Conservation (phyloP, 2,888 invertebrate species). For the Theretra japonica region DNA sequence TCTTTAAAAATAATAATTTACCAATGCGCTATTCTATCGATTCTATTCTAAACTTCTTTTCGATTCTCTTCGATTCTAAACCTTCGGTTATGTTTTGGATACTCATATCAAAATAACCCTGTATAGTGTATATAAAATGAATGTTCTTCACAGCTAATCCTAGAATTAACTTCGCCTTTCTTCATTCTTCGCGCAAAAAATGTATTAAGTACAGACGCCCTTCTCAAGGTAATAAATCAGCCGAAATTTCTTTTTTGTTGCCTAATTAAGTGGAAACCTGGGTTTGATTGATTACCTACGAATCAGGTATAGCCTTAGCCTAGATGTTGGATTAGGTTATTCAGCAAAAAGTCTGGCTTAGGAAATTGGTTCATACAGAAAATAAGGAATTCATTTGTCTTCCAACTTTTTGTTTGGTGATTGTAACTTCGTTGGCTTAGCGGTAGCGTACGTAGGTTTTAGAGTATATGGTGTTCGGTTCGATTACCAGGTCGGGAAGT, state of each 20-base stretch:
- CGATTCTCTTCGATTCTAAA: too few species aligned
- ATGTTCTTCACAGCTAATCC: neutral
- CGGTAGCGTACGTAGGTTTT: too few species aligned
- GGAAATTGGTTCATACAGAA: constrained; percentile 2
- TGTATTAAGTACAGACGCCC: neutral
- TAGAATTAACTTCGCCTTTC: neutral
- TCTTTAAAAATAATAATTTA: too few species aligned
- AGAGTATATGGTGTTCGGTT: too few species aligned
- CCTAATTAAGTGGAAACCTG: constrained; percentile 23
- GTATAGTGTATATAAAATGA: too few species aligned
- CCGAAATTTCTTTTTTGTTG: constrained; percentile 5
- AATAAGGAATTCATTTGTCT: neutral
- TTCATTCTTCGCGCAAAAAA: neutral
- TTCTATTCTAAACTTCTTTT: too few species aligned
- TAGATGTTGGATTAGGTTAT: neutral
- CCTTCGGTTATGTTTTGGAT: too few species aligned
- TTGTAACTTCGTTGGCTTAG: too few species aligned
- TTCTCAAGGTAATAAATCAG: constrained; percentile 14
- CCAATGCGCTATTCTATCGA: too few species aligned
- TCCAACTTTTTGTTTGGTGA: neutral
- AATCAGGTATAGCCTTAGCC: constrained; percentile 1
- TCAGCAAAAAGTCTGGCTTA: neutral
- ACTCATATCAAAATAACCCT: too few species aligned
- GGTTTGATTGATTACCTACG: neutral
- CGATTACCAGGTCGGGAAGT: too few species aligned